Evolutionary conservation across 2,113 vertebrate species (phyloP).

Genomic region (Macrotus californicus): DNA sequence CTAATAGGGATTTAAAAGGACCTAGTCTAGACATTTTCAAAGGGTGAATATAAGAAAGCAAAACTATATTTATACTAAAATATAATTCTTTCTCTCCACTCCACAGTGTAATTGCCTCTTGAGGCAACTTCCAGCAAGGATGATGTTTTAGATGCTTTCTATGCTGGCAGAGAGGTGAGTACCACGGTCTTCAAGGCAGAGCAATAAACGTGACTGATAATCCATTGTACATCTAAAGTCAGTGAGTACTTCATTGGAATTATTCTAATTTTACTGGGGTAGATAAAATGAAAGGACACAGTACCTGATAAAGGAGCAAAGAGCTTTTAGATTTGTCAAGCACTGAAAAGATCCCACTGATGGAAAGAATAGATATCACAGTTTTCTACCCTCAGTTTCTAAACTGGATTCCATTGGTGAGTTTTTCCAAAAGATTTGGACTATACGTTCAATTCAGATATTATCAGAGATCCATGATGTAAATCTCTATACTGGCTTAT

Average conservation of each 20-base stretch:
- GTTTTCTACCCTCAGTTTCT: neutral
- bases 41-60: neutral
- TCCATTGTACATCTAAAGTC: neutral
- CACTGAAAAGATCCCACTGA: neutral
- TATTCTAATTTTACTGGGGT: neutral
- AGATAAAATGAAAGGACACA: neutral
- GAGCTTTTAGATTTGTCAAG: neutral
- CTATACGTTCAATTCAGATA: neutral
- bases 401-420: neutral
- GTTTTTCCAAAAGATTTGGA: neutral
- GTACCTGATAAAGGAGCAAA: neutral
- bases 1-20: neutral
- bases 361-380: neutral
- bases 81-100: neutral
- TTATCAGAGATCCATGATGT: neutral
- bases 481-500: neutral
- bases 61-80: neutral
- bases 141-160: neutral
- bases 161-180: neutral
- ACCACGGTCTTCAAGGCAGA: neutral
- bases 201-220: neutral
- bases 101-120: neutral
- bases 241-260: neutral
- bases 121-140: neutral
- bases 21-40: neutral